Base-by-base conservation (phyloP, 1,140 invertebrate genomes). In the Danaus melanippus region DNA sequence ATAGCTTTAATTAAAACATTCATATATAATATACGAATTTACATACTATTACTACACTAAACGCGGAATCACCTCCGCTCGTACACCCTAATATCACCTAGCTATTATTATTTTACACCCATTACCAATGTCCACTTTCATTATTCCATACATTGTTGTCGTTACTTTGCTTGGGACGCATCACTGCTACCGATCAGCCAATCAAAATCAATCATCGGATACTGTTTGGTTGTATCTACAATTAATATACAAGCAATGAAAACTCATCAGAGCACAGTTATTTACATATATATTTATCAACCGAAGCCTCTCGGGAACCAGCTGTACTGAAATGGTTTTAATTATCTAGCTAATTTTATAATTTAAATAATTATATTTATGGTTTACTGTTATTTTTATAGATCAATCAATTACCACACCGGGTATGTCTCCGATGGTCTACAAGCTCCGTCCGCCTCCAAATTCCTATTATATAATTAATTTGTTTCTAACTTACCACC, bases 121-220 rank as follows among this genome's bases (percentile, higher is more conserved):
- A 64, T 76, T 73, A 79, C 75, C 74, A 71, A 58, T 39, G 60
- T 70, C 64, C 68, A 69, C 71, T 55, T 68, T 71, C 69, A 56
- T 56, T 69, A 62, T 56, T 62, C 74, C 68, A 71, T 63, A 58
- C 60, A 74, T 62, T 50, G 76, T 64, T 62, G 72, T 60, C 71
- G 67, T 71, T 80, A 82, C 62, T 81, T 78, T 67, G 78, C 61
- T 50, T 77, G 54, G 42, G 81, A 63, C 56, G 80, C 74, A 64
- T 84, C 80, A 75, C 76, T 74, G 76, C 73, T 81, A 87, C 72
- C 68, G 59, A 86, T 79, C 75, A 87, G 84, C 84, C 84, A 87
- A 84, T 87, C 84, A 85, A 85, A 87, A 84, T 87, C 84, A 82
- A 87, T 79, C 79, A 86, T 84, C 79, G 83, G 83, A 80, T 79